Evolutionary conservation across 1,140 invertebrate species (phyloP).

Genomic region (Bombus waltoni): DNA sequence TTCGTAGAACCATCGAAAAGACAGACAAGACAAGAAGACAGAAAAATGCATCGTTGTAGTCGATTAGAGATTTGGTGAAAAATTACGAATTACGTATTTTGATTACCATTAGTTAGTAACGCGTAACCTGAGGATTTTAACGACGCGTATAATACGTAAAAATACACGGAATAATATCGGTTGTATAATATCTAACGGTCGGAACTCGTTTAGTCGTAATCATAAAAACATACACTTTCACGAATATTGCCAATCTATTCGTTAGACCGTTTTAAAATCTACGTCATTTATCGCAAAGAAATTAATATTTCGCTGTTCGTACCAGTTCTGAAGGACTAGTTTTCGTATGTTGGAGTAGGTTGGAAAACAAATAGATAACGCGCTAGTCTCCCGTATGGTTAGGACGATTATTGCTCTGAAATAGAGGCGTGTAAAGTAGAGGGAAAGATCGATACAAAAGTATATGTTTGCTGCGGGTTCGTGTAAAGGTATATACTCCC

Average conservation of each 20-base stretch:
- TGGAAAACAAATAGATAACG: slow-evolving; percentile 56
- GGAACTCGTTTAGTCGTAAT: not conserved
- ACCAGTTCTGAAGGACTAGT: not conserved
- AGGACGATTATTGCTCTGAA: slow-evolving; percentile 55
- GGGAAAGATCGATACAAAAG: slow-evolving; percentile 46
- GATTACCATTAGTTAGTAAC: no score
- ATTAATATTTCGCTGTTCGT: not conserved
- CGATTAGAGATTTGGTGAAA: no score
- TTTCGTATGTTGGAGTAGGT: slow-evolving; percentile 20
- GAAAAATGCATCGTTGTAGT: no score
- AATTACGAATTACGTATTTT: no score
- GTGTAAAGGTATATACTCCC: slow-evolving; percentile 19
- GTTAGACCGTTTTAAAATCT: not conserved
- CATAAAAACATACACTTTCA: not conserved
- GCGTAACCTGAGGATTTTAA: no score
- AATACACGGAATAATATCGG: no score
- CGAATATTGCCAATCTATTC: no score
- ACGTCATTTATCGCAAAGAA: not conserved
- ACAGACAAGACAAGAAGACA: no score
- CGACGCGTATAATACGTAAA: no score
- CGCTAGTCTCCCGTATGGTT: slow-evolving; percentile 30
- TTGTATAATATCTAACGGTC: no score
- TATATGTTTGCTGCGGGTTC: slow-evolving; percentile 10
- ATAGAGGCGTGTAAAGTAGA: slow-evolving; percentile 38
- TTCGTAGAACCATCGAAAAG: no score